A percentile compares a stretch with the other conserved stretches of the same genome.
Conservation (phyloP, 2,797 vertebrate genomes). For the Apogon hyalosoma region DNA sequence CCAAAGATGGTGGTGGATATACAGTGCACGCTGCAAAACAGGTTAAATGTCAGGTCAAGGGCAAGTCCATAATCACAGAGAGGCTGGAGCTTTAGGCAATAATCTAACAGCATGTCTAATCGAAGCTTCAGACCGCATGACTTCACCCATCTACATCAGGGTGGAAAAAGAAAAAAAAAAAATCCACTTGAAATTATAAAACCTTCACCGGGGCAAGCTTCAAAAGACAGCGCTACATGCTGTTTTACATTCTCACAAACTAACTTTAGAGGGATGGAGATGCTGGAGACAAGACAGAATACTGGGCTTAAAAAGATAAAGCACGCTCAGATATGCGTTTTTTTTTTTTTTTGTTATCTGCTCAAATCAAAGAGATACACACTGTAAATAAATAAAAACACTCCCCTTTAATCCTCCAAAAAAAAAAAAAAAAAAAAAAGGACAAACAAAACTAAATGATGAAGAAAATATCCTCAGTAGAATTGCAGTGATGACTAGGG, state of each 20-base stretch:
- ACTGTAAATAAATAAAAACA: constrained; percentile 46
- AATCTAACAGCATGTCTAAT: constrained; percentile 66
- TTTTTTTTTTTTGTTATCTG: constrained; percentile 30
- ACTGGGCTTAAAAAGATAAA: constrained; percentile 23
- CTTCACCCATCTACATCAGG: constrained; percentile 41
- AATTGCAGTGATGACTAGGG: constrained; percentile 62
- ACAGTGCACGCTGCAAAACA: constrained; percentile 18
- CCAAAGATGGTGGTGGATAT: constrained; percentile 15
- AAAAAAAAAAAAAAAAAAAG: constrained; percentile 24
- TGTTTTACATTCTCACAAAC: constrained; percentile 13
- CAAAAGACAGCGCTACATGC: constrained; percentile 36
- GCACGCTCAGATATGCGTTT: constrained; percentile 2
- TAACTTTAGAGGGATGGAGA: constrained; percentile 20
- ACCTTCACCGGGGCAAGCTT: constrained; percentile 32
- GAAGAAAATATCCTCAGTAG: constrained; percentile 45
- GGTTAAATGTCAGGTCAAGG: constrained; percentile 52
- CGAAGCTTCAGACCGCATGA: constrained; percentile 44
- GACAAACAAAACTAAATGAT: constrained; percentile 52
- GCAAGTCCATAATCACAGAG: constrained; percentile 45
- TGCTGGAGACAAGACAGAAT: constrained; percentile 14
- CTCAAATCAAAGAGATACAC: constrained; percentile 34
- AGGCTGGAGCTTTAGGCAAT: constrained; percentile 42
- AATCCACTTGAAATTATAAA: constrained; percentile 45
- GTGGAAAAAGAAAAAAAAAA: neutral
- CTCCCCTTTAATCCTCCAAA: constrained; percentile 41